Evolutionary conservation across 2,113 vertebrate species (phyloP).

Genomic region (Probosciger aterrimus): DNA sequence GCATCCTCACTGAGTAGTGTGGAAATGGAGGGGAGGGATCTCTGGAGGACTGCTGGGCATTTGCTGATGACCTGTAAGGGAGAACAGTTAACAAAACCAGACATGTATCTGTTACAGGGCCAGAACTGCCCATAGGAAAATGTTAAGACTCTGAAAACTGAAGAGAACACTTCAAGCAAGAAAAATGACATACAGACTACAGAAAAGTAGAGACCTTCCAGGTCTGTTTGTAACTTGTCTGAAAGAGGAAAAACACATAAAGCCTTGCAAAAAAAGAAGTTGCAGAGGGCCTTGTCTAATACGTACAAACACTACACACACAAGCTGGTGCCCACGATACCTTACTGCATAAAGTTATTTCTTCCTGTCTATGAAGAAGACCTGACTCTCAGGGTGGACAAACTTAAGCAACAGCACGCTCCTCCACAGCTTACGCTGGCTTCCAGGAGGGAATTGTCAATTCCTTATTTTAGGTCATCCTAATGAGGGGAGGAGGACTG

Average conservation of each 20-base stretch:
- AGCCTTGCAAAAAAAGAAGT: neutral
- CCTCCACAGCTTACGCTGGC: neutral
- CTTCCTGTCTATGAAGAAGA: neutral
- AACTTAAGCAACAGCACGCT: neutral
- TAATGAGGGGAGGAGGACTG: neutral
- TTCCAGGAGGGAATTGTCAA: neutral
- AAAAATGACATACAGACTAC: neutral
- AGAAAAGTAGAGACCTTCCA: neutral
- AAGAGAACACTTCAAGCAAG: neutral
- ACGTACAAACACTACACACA: neutral
- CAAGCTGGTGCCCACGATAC: accelerated
- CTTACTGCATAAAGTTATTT: neutral
- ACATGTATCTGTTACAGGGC: neutral
- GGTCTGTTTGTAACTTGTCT: neutral
- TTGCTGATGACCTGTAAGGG: neutral
- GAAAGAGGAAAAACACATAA: neutral
- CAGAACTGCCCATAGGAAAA: neutral
- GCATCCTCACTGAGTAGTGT: neutral
- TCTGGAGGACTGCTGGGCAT: neutral
- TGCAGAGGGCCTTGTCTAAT: neutral
- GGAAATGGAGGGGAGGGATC: neutral
- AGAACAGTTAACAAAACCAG: neutral
- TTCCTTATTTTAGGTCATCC: neutral
- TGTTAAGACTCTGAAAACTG: neutral
- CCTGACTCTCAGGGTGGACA: neutral